These are phyloP conservation scores for Rhinopomastus cyanomelas DNA, from an alignment of 2,113 vertebrate species.

Conservation along the genomic window DNA sequence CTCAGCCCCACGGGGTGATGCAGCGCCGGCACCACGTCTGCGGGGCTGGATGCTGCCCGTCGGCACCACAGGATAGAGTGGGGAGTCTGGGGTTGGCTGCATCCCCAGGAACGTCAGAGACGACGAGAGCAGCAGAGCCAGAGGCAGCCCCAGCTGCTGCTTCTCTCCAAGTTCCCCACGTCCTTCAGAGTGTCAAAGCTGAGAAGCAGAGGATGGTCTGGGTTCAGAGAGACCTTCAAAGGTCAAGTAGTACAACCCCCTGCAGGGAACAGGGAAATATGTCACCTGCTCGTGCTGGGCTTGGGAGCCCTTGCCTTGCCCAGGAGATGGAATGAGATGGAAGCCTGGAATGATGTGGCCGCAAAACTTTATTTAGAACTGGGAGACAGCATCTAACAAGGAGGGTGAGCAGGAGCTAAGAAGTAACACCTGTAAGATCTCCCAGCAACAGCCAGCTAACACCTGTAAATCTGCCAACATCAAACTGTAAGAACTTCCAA, in stretches of 20 bases:
- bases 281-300: no score
- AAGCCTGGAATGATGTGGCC: no score
- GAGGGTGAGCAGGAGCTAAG: no score
- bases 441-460: no score
- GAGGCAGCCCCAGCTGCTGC: not conserved
- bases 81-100: not conserved
- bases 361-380: no score
- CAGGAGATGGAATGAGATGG: no score
- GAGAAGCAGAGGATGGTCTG: not conserved
- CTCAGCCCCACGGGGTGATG: not conserved
- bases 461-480: no score
- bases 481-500: no score
- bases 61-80: accelerated
- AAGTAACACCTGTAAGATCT: no score
- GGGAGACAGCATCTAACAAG: no score
- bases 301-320: no score
- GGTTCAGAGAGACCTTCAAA: not conserved
- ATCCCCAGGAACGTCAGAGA: not conserved
- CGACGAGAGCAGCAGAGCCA: not conserved
- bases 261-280: not conserved
- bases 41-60: not conserved
- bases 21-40: not conserved
- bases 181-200: not conserved
- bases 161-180: not conserved
- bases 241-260: not conserved